Evolutionary conservation across 30 jellyfish, hydroid and myxozoan species (phyloP), one percentile per base, ranked within the genome.

Genomic region (Nemopilema nomurai): DNA sequence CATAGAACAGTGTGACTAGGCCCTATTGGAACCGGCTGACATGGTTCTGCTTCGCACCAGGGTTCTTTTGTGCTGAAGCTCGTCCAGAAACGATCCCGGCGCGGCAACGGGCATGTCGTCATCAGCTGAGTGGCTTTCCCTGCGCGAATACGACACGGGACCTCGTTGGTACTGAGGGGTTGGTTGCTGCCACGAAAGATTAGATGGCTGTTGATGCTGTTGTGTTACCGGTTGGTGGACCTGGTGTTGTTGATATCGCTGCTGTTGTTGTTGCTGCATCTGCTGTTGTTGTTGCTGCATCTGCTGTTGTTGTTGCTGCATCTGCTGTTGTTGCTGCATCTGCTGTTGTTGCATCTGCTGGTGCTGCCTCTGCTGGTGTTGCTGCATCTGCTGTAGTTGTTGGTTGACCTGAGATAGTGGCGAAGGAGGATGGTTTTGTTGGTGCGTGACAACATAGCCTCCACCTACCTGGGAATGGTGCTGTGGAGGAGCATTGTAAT

Each of bases 11-110:
- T 22, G 50, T 62, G 81, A 65, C 25, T 68, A 51, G 8, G 89
- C 25, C 80, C 89, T 28, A 22, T 16, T 66, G 16, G 89, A 80
- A 50, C 62, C 80, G 3, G 80, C 19, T 32, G 96, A 87, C 49
- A 77, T 28, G 17, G 89, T 77, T 62, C 96, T 77, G 31, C 88
- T 85, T 31, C 96, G 73, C 0, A 87, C 90, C 8, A 78, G 1
- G 50, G 75, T 49, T 65, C 98, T 71, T 68, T 96, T 86, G 25
- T 78, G 89, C 50, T 92, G 97, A 70, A 92, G 76, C 28, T 86
- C 90, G 24, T 78, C 97, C 64, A 80, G 72, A 74, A 92, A 92
- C 1, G 97, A 87, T 21, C 98, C 98, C 7, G 98, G 98, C 18
- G 57, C 32, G n/a, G 96, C 98, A 8, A 49, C 90, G 23, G 91